Conservation (phyloP, 2,888 invertebrate species). For the Xestia xanthographa region DNA sequence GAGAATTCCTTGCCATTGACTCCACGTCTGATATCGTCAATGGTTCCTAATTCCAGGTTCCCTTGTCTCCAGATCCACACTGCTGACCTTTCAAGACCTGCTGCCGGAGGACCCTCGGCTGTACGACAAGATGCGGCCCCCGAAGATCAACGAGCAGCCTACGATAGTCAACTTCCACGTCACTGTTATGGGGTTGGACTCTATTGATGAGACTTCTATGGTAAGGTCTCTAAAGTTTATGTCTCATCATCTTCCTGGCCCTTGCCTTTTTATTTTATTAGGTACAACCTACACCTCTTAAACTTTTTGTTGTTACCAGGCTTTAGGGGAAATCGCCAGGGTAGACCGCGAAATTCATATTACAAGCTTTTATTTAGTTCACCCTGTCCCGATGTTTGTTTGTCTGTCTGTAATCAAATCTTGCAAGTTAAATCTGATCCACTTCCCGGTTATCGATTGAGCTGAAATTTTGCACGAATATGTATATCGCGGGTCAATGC, state of each 20-base stretch:
- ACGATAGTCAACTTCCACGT: conserved; percentile 97
- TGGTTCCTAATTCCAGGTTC: conserved; percentile 17
- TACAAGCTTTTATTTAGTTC: no score
- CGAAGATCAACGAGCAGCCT: conserved; percentile 96
- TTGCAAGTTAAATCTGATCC: no score
- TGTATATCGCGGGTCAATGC: no score
- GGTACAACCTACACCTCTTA: not conserved
- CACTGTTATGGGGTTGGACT: conserved; percentile 98
- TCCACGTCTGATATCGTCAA: not conserved
- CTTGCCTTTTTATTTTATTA: not conserved
- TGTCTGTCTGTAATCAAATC: no score
- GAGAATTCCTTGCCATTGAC: not conserved
- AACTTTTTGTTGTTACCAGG: not conserved
- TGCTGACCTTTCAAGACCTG: conserved; percentile 95
- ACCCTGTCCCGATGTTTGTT: no score
- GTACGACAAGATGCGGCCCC: conserved; percentile 98
- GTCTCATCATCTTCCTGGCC: not conserved
- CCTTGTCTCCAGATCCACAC: conserved; percentile 90
- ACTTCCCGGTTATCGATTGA: no score
- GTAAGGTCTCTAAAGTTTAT: conserved; percentile 86
- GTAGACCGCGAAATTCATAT: no score
- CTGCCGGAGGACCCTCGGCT: conserved; percentile 96
- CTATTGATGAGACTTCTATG: conserved; percentile 99
- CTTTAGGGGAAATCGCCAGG: no score
- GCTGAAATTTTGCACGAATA: no score